Evolutionary conservation across 92 coral and sea anemone species (phyloP).

Genomic region (Porites cylindrica): DNA sequence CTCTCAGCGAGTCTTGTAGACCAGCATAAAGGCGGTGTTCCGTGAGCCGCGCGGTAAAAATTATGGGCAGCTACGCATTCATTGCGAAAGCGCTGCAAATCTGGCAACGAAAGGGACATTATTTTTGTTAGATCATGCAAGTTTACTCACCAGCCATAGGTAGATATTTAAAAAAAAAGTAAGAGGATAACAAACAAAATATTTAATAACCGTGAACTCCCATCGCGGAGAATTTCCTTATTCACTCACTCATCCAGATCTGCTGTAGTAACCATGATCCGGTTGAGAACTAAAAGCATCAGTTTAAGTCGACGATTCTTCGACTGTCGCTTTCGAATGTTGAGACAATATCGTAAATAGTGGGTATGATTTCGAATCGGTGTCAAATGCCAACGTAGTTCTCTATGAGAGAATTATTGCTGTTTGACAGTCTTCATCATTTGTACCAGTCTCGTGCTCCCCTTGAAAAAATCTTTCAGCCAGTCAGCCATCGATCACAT

Average conservation of each 20-base stretch:
- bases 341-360: neutral
- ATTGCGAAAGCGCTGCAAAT: constrained; percentile 92
- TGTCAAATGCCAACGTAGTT: constrained; percentile 57
- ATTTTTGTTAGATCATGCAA: constrained; percentile 11
- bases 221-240: constrained; percentile 33
- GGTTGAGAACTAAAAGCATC: neutral
- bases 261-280: constrained; percentile 8
- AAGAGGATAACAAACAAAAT: constrained; percentile 11
- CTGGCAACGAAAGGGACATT: constrained; percentile 52
- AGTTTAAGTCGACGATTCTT: neutral
- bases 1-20: constrained; percentile 87
- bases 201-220: constrained; percentile 29
- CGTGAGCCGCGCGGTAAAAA: constrained; percentile 90
- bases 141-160: neutral
- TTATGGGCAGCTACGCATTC: constrained; percentile 96
- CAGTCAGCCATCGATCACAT: neutral
- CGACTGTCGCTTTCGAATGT: constrained; percentile 24
- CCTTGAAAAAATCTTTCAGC: neutral
- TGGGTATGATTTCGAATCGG: constrained; percentile 35
- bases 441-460: constrained; percentile 23
- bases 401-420: constrained; percentile 24
- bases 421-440: constrained; percentile 22
- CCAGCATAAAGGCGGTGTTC: constrained; percentile 94
- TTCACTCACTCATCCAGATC: constrained; percentile 5
- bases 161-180: neutral